Evolutionary conservation across 2,888 invertebrate genomes (phyloP).

Genomic region (Lysandra bellargus): DNA sequence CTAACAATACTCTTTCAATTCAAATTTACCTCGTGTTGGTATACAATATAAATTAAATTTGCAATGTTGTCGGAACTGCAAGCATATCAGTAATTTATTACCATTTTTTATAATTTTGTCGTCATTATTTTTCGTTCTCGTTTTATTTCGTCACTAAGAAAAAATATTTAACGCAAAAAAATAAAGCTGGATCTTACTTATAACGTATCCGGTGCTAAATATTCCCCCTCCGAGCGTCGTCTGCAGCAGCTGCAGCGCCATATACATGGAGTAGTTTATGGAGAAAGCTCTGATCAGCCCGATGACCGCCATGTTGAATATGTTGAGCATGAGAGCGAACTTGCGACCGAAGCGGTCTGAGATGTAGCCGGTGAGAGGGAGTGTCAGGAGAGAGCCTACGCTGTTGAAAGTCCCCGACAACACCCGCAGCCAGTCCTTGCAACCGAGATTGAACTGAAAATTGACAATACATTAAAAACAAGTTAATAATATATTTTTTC

Average conservation of each 20-base stretch:
- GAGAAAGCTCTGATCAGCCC: slow-evolving; percentile 76
- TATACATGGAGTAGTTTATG: slow-evolving; percentile 65
- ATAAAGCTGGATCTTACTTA: slow-evolving; percentile 43
- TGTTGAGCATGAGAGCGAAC: slow-evolving; percentile 68
- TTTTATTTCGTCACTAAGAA: no score
- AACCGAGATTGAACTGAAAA: slow-evolving; percentile 82
- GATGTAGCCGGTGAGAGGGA: slow-evolving; percentile 84
- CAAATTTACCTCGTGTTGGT: no score
- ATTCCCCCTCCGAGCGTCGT: slow-evolving; percentile 65
- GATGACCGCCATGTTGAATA: slow-evolving; percentile 51
- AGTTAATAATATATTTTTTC: no score
- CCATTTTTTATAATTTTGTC: no score
- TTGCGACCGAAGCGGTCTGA: slow-evolving; percentile 83
- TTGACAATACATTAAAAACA: background rate
- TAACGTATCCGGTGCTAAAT: slow-evolving; percentile 60
- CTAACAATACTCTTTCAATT: no score
- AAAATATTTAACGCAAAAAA: no score
- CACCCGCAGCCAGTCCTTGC: slow-evolving; percentile 85
- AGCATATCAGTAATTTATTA: no score
- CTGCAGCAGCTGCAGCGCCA: slow-evolving; percentile 65
- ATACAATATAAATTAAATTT: no score
- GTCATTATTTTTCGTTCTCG: no score
- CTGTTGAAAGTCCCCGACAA: slow-evolving; percentile 86
- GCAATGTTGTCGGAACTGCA: no score
- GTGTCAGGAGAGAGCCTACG: slow-evolving; percentile 84